phyloP scores from a whole-genome alignment of 2,888 invertebrate genomes.

The Lagria hirta region DNA sequence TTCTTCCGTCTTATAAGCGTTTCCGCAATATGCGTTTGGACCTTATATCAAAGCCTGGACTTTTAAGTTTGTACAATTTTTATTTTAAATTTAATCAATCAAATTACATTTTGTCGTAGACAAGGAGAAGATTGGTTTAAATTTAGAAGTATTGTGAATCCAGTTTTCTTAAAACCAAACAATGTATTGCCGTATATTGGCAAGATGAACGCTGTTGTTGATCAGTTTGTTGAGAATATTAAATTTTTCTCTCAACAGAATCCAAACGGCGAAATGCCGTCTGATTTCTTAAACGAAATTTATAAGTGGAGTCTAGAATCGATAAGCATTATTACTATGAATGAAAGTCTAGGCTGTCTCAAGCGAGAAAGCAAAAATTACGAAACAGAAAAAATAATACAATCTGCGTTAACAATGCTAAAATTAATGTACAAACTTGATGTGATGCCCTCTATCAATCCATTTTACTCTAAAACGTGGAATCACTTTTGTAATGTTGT shows the following conservation, averaged over 20 bases:
- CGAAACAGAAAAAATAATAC: slow-evolving; percentile 53
- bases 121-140: slow-evolving; percentile 61
- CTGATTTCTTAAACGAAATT: slow-evolving; percentile 60
- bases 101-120: slow-evolving; percentile 37
- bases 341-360: slow-evolving; percentile 49
- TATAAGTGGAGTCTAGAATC: slow-evolving; percentile 72
- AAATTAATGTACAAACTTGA: slow-evolving; percentile 45
- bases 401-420: slow-evolving; percentile 41
- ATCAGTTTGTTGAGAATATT: slow-evolving; percentile 39
- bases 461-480: no score
- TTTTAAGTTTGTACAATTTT: not conserved
- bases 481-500: no score
- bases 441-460: slow-evolving; percentile 44
- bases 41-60: no score
- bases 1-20: slow-evolving; percentile 48
- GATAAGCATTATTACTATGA: slow-evolving; percentile 58
- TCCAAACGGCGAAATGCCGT: slow-evolving; percentile 56
- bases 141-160: slow-evolving; percentile 57
- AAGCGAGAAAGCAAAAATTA: slow-evolving; percentile 44
- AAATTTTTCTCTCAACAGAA: slow-evolving; percentile 19
- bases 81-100: not conserved
- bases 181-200: slow-evolving; percentile 41
- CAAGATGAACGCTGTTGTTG: slow-evolving; percentile 43
- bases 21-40: no score
- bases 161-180: slow-evolving; percentile 59